A percentile compares a stretch with the other conserved stretches of the same genome.
These are phyloP conservation scores for Amiota communis DNA, from an alignment of 2,888 invertebrate species.

Conservation along the genomic window DNA sequence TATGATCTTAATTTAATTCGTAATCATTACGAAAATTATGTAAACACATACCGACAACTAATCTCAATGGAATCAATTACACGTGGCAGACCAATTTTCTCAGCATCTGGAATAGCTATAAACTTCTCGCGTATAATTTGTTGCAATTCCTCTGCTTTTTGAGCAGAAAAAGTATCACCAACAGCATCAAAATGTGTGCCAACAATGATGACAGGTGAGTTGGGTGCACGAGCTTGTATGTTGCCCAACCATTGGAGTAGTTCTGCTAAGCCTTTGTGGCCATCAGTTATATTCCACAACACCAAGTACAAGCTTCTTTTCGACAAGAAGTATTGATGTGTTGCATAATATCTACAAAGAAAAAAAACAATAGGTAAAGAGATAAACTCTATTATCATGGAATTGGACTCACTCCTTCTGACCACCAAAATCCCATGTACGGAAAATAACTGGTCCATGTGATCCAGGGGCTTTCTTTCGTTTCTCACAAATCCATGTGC, in stretches of 20 bases:
- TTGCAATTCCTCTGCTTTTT: conserved; percentile 83
- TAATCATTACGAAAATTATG: too few species aligned
- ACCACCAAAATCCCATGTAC: conserved; percentile 99
- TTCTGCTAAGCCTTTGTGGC: conserved; percentile 89
- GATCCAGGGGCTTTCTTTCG: conserved; percentile 82
- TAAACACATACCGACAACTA: conserved; percentile 76
- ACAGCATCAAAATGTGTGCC: conserved; percentile 96
- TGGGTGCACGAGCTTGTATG: conserved; percentile 94
- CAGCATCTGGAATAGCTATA: conserved; percentile 94
- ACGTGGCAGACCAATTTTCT: conserved; percentile 94
- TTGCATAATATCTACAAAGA: conserved; percentile 87
- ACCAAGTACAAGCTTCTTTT: conserved; percentile 95
- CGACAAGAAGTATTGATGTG: conserved; percentile 98
- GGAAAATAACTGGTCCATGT: conserved; percentile 88
- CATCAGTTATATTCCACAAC: conserved; percentile 95
- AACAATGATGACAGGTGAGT: conserved; percentile 95
- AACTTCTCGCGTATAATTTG: conserved; percentile 89
- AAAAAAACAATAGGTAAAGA: conserved; percentile 4
- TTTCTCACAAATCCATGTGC: conserved; percentile 94
- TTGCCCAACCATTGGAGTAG: conserved; percentile 97
- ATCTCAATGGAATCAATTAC: conserved; percentile 95
- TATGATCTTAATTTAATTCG: too few species aligned
- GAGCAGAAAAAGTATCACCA: conserved; percentile 71
- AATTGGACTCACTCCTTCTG: conserved; percentile 84
- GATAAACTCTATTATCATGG: not conserved